Base-by-base conservation (phyloP, 35 echinoderm and acorn worm species). In the Eucidaris tribuloides region DNA sequence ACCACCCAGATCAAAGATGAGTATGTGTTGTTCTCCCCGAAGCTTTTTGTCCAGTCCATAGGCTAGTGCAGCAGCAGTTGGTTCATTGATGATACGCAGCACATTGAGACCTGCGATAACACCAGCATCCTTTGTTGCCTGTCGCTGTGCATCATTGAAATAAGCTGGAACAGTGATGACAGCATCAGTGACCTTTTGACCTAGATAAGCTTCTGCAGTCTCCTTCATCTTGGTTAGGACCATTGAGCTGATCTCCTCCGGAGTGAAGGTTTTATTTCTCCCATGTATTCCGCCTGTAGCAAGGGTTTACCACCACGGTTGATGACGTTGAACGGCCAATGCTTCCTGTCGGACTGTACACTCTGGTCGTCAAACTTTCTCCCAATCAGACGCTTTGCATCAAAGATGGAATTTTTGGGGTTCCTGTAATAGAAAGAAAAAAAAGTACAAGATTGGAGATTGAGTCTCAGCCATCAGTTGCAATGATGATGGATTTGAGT, bases 361-460 rank as follows among this genome's bases (percentile, higher is more conserved):
- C 77, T 49, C 3, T 48, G 20, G 40, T 93, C 91, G 23, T 46
- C 49, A 59, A 93, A 93, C 32, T 28, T 54, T n/a, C 91, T 36
- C 5, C 91, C 91, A 46, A 93, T 82, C 37, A 93, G 80, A 65
- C 92, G 92, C 57, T 95, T 95, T 52, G 87, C 92, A 71, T 95
- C 92, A 45, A 95, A 95, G 27, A 95, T 90, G 28, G 92, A 86
- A 40, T 92, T 92, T 40, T 86, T 72, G 9, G 83, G 83, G 58
- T 92, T 92, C 83, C 88, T 90, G 70, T 24, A 42, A 37, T 62
- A 42, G 33, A 14, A 46, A 3, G 5, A 74, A 18, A 44, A 68
- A 11, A 2, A 64, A n/a, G n/a, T n/a, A n/a, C n/a, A n/a, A n/a
- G n/a, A n/a, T n/a, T n/a, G n/a, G n/a, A n/a, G n/a, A n/a, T n/a